Evolutionary conservation across 2,797 vertebrate species (phyloP).

Genomic region (Rhinophrynus dorsalis): DNA sequence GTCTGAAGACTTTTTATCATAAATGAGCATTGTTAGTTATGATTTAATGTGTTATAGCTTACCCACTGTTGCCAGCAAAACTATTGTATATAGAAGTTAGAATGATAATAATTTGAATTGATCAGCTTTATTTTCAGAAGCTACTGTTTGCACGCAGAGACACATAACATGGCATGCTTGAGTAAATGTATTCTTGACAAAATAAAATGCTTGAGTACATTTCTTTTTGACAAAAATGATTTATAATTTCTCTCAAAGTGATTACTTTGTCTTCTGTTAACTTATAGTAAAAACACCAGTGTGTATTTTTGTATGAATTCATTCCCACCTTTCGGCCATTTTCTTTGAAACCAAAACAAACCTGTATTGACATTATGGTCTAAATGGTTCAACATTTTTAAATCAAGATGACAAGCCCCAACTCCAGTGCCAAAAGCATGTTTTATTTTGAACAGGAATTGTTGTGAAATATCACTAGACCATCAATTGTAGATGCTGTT

Average conservation of each 20-base stretch:
- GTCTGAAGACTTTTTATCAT: too few relatives aligned
- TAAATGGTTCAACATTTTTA: slow-evolving; percentile 45
- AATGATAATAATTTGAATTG: not conserved
- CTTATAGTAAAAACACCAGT: not conserved
- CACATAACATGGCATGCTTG: slow-evolving; percentile 7
- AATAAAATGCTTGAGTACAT: too few relatives aligned
- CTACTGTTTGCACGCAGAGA: slow-evolving; percentile 3
- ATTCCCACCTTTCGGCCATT: slow-evolving; percentile 36
- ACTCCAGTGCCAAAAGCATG: slow-evolving; percentile 51
- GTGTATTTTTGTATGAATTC: not conserved
- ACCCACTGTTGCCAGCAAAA: too few relatives aligned
- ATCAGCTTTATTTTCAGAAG: slow-evolving; percentile 18
- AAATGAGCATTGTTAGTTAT: too few relatives aligned
- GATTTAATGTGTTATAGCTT: too few relatives aligned
- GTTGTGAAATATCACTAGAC: slow-evolving; percentile 53
- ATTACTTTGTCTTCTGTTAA: slow-evolving; percentile 5
- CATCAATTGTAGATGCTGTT: slow-evolving; percentile 54
- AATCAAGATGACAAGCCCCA: slow-evolving; percentile 53
- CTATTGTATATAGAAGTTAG: not conserved
- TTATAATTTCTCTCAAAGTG: slow-evolving; percentile 10
- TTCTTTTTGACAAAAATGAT: slow-evolving; percentile 23
- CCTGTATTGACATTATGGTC: slow-evolving; percentile 35
- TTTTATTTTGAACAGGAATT: slow-evolving; percentile 51
- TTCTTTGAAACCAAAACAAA: slow-evolving; percentile 38
- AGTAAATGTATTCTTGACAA: not conserved